A percentile compares a stretch with the other conserved stretches of the same genome.
Evolutionary conservation across 2,888 invertebrate species (phyloP).

Genomic region (Tinea semifulvella): DNA sequence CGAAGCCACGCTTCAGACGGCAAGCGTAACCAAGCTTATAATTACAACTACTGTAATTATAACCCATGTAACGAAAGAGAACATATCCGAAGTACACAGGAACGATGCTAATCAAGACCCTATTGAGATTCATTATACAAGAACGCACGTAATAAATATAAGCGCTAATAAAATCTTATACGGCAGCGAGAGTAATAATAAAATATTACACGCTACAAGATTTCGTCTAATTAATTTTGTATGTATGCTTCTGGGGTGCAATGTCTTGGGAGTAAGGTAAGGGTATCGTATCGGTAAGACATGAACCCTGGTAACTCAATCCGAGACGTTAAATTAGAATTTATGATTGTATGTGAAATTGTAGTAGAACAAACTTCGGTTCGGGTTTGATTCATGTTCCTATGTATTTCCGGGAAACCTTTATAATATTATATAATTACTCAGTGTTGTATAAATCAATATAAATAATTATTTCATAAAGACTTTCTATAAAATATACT

Average conservation of each 20-base stretch:
- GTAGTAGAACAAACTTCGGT: constrained; percentile 6
- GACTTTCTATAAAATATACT: no score
- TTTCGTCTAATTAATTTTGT: constrained; percentile 66
- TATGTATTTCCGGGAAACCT: not conserved
- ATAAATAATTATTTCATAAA: no score
- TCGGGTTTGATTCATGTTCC: constrained; percentile 4
- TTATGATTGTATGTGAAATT: constrained; percentile 61
- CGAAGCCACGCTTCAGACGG: constrained; percentile 24
- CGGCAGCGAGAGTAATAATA: constrained; percentile 54
- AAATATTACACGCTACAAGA: constrained; percentile 61
- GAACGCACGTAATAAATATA: constrained; percentile 12
- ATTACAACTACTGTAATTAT: constrained; percentile 59
- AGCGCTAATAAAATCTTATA: constrained; percentile 15
- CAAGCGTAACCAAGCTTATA: constrained; percentile 44
- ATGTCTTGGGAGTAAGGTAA: constrained; percentile 54
- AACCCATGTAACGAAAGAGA: constrained; percentile 40
- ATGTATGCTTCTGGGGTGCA: constrained; percentile 46
- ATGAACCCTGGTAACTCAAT: constrained; percentile 44
- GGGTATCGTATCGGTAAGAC: constrained; percentile 12
- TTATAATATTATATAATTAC: no score
- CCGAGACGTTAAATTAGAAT: constrained; percentile 61
- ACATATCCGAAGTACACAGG: constrained; percentile 35
- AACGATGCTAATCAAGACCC: constrained; percentile 54
- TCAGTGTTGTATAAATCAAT: no score
- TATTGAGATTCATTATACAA: constrained; percentile 35